Conservation (phyloP, 2,888 invertebrate species). For the Cantharis nigra region DNA sequence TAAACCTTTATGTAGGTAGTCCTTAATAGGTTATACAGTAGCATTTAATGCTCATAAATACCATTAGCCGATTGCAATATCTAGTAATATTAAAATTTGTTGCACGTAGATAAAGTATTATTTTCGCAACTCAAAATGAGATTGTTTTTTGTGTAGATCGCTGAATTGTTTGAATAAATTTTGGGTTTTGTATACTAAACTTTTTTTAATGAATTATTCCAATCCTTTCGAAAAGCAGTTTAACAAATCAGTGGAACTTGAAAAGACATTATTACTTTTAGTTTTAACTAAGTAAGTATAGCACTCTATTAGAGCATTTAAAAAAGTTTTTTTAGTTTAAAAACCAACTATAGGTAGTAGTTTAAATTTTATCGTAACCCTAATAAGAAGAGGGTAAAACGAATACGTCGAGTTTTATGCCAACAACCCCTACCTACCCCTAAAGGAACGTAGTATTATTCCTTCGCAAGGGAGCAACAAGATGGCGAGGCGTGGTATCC, state of each 20-base stretch:
- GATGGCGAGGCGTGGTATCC: constrained; percentile 56
- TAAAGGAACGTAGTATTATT: constrained; percentile 35
- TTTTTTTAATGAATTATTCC: background rate
- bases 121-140: background rate
- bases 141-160: background rate
- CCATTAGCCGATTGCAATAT: background rate
- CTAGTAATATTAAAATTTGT: background rate
- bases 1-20: background rate
- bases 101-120: background rate
- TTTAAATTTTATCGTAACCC: constrained; percentile 18
- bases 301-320: background rate
- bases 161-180: background rate
- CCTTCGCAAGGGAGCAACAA: constrained; percentile 49
- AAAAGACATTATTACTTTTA: background rate
- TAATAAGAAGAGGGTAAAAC: constrained; percentile 12
- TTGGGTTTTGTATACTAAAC: background rate
- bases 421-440: constrained; percentile 2
- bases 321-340: background rate
- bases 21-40: background rate
- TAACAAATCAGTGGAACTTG: background rate
- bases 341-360: background rate
- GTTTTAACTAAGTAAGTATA: background rate
- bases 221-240: background rate
- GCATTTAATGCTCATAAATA: background rate
- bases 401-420: constrained; percentile 3